These are phyloP conservation scores for Calliopum simillimum DNA, from an alignment of 2,888 invertebrate genomes.

Conservation along the genomic window DNA sequence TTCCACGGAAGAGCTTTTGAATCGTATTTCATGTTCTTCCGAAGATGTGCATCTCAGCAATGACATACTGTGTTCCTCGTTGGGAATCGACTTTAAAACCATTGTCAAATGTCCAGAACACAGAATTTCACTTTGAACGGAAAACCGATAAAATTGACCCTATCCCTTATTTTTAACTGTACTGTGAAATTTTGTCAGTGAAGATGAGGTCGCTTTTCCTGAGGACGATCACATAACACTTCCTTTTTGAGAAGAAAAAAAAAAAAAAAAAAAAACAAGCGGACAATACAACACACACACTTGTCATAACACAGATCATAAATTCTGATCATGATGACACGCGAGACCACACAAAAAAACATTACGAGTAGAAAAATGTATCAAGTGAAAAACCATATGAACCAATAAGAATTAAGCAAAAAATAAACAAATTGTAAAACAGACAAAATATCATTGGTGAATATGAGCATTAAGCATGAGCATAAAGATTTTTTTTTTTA, in stretches of 20 bases:
- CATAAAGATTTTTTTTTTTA: background rate
- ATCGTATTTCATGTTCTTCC: too few relatives aligned
- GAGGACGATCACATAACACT: constrained; percentile 6
- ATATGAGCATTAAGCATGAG: background rate
- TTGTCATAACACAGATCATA: constrained; percentile 35
- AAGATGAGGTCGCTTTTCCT: too few relatives aligned
- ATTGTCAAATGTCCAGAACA: too few relatives aligned
- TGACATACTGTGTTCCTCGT: too few relatives aligned
- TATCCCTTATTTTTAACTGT: too few relatives aligned
- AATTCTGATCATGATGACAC: constrained; percentile 24
- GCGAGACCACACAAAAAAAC: constrained; percentile 27
- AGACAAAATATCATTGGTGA: constrained; percentile 27
- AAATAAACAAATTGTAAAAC: constrained; percentile 40
- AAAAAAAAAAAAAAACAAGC: background rate
- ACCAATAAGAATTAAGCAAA: constrained; percentile 38
- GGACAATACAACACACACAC: constrained; percentile 1
- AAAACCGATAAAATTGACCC: too few relatives aligned
- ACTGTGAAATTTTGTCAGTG: too few relatives aligned
- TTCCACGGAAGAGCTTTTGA: too few relatives aligned
- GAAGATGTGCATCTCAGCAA: too few relatives aligned
- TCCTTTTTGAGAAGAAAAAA: constrained; percentile 14
- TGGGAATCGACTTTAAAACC: too few relatives aligned
- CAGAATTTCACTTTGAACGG: too few relatives aligned
- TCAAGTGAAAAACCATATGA: constrained; percentile 36
- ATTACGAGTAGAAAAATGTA: background rate